Percentiles rank a stretch among this genome's conserved stretches.
Conservation (phyloP, 2,797 vertebrate species). For the Odontamblyopus rebecca region DNA sequence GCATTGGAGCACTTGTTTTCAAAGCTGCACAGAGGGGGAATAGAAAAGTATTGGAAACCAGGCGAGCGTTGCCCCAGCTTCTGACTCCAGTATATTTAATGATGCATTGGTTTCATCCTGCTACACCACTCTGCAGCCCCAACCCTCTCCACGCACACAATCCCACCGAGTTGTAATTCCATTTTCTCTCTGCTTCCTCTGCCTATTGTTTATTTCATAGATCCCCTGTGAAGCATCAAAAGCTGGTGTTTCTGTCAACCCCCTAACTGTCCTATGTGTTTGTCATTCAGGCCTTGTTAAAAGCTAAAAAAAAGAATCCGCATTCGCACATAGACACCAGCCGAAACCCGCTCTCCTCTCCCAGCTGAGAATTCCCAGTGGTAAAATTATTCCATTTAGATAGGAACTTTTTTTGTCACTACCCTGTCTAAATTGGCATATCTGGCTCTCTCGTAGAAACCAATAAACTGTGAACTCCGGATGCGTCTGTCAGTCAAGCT, state of each 20-base stretch:
- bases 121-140: conserved; percentile 48
- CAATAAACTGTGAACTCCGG: conserved; percentile 97
- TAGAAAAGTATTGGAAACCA: conserved; percentile 29
- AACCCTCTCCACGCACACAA: conserved; percentile 62
- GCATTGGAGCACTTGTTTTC: conserved; percentile 15
- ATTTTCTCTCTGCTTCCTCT: conserved; percentile 76
- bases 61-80: conserved; percentile 51
- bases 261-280: conserved; percentile 92
- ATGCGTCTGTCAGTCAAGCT: conserved; percentile 96
- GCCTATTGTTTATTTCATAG: conserved; percentile 96
- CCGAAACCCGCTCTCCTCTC: conserved; percentile 45
- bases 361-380: conserved; percentile 89
- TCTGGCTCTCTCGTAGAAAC: conserved; percentile 94
- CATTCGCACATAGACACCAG: conserved; percentile 24
- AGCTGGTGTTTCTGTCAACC: conserved; percentile 90
- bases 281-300: conserved; percentile 98
- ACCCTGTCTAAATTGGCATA: conserved; percentile 97
- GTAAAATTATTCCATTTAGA: conserved; percentile 99
- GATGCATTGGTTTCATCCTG: conserved; percentile 69
- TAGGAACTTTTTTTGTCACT: conserved; percentile 97
- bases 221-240: conserved; percentile 97
- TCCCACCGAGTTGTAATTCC: conserved; percentile 86
- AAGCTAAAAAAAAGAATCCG: conserved; percentile 1
- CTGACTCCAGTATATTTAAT: conserved; percentile 72
- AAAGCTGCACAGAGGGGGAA: conserved; percentile 18